Percentiles rank a stretch among this genome's conserved stretches.
phyloP scores from a whole-genome alignment of 2,113 vertebrate species.

The Columba janthina region DNA sequence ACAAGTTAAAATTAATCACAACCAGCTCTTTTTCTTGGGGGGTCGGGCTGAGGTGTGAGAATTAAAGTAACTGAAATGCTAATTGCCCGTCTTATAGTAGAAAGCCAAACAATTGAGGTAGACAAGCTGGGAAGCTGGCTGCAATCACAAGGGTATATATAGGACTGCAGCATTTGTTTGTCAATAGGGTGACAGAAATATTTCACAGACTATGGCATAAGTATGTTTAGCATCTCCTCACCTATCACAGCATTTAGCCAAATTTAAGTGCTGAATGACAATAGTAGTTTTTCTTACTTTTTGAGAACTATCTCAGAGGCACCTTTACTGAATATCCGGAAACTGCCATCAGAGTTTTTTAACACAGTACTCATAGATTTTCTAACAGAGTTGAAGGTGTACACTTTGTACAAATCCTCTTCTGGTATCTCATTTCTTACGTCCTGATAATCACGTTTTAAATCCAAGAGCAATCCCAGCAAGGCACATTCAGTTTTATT shows the following conservation, averaged over 20 bases:
- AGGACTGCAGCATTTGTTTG: neutral
- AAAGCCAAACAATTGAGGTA: neutral
- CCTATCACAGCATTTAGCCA: neutral
- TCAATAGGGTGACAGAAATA: neutral
- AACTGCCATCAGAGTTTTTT: constrained; percentile 96
- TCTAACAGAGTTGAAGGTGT: constrained; percentile 98
- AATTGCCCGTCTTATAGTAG: neutral
- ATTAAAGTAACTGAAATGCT: neutral
- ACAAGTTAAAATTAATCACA: neutral
- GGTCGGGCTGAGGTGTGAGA: neutral
- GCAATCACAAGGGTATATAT: neutral
- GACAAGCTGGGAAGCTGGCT: neutral
- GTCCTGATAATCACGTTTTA: constrained; percentile 95
- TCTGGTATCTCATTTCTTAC: constrained; percentile 97
- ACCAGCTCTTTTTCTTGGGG: neutral
- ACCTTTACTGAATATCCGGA: constrained; percentile 98
- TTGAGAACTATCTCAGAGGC: constrained; percentile 98
- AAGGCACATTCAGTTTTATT: constrained; percentile 99
- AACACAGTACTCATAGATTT: constrained; percentile 99
- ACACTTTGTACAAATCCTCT: constrained; percentile 97
- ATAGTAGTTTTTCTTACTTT: constrained; percentile 84
- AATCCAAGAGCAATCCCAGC: constrained; percentile 90
- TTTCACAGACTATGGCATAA: neutral
- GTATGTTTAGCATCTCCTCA: neutral
- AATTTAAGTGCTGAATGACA: neutral